Conservation (phyloP, 2,113 vertebrate species). For the Carassius gibelio region DNA sequence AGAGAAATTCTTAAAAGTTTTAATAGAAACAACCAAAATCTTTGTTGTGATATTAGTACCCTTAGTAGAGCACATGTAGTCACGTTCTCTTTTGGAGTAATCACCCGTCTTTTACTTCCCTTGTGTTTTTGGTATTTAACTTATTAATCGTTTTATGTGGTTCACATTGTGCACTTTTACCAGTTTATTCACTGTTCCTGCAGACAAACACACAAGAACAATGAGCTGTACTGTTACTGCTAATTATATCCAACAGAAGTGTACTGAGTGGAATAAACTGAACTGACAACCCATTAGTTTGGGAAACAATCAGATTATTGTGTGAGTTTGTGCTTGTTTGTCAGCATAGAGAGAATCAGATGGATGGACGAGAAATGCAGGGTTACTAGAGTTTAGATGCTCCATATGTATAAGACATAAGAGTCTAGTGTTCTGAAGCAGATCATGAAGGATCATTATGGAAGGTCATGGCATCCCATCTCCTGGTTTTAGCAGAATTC, state of each 20-base stretch:
- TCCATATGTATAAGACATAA: not conserved
- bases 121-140: not conserved
- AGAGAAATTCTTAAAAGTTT: not conserved
- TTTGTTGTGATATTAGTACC: not conserved
- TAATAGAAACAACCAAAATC: not conserved
- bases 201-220: not conserved
- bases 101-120: not conserved
- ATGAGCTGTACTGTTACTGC: not conserved
- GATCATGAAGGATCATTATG: not conserved
- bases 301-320: slow-evolving; percentile 32
- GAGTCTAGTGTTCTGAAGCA: not conserved
- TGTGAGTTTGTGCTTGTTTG: slow-evolving; percentile 5
- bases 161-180: not conserved
- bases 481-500: not conserved
- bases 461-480: not conserved
- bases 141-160: not conserved
- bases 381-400: slow-evolving; percentile 12
- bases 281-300: slow-evolving; percentile 46
- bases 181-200: not conserved
- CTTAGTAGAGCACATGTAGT: not conserved
- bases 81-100: not conserved
- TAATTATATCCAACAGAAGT: not conserved
- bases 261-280: slow-evolving; percentile 37
- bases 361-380: not conserved
- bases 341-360: slow-evolving; percentile 2